Conservation (phyloP, 2,888 invertebrate genomes). For the Dendrolimus houi region DNA sequence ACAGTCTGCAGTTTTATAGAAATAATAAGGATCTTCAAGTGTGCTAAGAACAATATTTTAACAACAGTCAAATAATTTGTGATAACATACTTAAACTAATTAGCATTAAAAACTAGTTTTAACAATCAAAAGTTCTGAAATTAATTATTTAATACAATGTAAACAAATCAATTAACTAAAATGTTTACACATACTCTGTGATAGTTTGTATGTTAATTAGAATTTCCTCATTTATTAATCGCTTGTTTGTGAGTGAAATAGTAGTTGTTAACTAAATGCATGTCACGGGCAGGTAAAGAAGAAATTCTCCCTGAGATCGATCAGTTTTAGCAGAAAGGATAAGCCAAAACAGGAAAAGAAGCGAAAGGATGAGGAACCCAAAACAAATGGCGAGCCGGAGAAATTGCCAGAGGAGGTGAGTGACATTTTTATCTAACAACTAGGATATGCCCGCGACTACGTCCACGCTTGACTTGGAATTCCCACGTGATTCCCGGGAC, state of each 20-base stretch:
- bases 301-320: constrained; percentile 92
- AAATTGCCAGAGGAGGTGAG: constrained; percentile 81
- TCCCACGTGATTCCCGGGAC: too few relatives aligned
- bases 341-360: constrained; percentile 88
- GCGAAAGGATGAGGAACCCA: constrained; percentile 74
- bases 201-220: background rate
- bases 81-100: too few relatives aligned
- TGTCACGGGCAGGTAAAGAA: constrained; percentile 81
- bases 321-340: constrained; percentile 92
- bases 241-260: background rate
- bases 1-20: too few relatives aligned
- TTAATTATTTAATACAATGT: too few relatives aligned
- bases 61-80: too few relatives aligned
- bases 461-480: too few relatives aligned
- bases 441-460: too few relatives aligned
- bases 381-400: constrained; percentile 78
- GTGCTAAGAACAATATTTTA: too few relatives aligned
- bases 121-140: too few relatives aligned
- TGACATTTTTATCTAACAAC: constrained; percentile 6
- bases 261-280: constrained; percentile 20
- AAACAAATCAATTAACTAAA: background rate
- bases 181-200: background rate
- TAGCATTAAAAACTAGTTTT: too few relatives aligned
- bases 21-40: too few relatives aligned
- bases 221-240: background rate